Conservation (phyloP, 1,140 invertebrate genomes). For the Lordiphosa stackelbergi region DNA sequence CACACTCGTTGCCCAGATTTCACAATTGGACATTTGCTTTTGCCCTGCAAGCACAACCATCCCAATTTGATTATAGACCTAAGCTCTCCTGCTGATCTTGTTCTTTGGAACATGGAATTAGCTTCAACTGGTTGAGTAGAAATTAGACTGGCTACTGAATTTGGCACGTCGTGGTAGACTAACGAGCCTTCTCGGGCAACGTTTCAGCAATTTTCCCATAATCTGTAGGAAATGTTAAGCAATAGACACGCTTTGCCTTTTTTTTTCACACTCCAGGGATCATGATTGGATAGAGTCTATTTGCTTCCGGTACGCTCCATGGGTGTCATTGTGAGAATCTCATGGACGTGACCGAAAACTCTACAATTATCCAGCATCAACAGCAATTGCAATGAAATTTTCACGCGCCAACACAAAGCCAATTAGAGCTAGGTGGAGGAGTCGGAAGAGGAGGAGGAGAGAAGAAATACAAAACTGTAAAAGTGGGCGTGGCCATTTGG, state of each 20-base stretch:
- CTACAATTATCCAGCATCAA: slow-evolving; percentile 39
- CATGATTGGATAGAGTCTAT: slow-evolving; percentile 26
- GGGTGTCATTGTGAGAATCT: slow-evolving; percentile 46
- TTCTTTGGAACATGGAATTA: slow-evolving; percentile 23
- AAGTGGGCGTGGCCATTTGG: slow-evolving; percentile 36
- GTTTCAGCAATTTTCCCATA: slow-evolving; percentile 33
- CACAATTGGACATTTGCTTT: slow-evolving; percentile 12
- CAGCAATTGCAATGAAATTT: slow-evolving; percentile 48
- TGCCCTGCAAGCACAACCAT: slow-evolving; percentile 2
- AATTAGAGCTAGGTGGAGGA: slow-evolving; percentile 28
- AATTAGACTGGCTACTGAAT: slow-evolving; percentile 26
- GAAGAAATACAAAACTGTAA: slow-evolving; percentile 22
- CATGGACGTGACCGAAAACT: slow-evolving; percentile 42
- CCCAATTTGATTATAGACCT: slow-evolving; percentile 22
- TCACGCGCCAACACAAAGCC: slow-evolving; percentile 46
- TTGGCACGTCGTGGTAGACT: slow-evolving; percentile 10
- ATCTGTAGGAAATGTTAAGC: slow-evolving; percentile 34
- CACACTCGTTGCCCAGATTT: slow-evolving; percentile 18
- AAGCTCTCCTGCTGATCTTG: slow-evolving; percentile 5
- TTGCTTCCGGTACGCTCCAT: slow-evolving; percentile 34
- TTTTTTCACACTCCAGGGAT: slow-evolving; percentile 31
- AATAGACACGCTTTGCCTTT: slow-evolving; percentile 20
- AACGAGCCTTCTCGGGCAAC: slow-evolving; percentile 8
- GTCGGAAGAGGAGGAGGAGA: slow-evolving; percentile 12
- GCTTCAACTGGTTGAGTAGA: slow-evolving; percentile 2